A percentile compares a stretch with the other conserved stretches of the same genome.
These are phyloP conservation scores for Neofelis nebulosa DNA, from an alignment of 2,113 vertebrate species.

Conservation along the genomic window DNA sequence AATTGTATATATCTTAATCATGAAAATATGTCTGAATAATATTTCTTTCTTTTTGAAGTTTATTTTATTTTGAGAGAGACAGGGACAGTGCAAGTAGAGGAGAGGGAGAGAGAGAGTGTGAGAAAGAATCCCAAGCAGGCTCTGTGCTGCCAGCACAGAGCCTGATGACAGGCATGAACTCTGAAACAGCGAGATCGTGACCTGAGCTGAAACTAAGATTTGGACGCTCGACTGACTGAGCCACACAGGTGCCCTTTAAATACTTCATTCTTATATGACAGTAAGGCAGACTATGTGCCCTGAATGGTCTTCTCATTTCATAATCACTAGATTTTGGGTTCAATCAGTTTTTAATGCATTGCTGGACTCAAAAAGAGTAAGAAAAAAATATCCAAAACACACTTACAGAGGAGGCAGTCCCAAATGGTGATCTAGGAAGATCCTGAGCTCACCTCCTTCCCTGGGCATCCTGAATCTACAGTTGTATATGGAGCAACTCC, in stretches of 20 bases:
- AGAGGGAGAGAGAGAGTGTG: too few relatives aligned
- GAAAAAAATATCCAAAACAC: not conserved
- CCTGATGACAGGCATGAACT: too few relatives aligned
- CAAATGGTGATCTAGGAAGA: not conserved
- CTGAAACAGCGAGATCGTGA: too few relatives aligned
- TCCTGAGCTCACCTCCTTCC: not conserved
- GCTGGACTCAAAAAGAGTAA: not conserved
- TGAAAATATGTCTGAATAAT: not conserved
- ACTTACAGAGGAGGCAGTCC: not conserved
- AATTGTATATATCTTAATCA: not conserved
- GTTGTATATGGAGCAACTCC: not conserved
- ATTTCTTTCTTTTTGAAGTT: not conserved
- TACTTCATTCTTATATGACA: not conserved
- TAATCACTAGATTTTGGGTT: not conserved
- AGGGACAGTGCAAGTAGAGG: too few relatives aligned
- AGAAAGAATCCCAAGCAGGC: too few relatives aligned
- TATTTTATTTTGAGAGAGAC: too few relatives aligned
- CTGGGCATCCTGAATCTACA: not conserved
- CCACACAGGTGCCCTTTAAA: not conserved
- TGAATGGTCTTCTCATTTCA: not conserved
- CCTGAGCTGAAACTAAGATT: too few relatives aligned
- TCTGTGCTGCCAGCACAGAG: too few relatives aligned
- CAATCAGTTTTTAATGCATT: not conserved
- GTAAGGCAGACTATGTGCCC: not conserved
- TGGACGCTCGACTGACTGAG: too few relatives aligned